Base-by-base conservation (phyloP, 2,888 invertebrate species). In the Amblyjoppa proteus region DNA sequence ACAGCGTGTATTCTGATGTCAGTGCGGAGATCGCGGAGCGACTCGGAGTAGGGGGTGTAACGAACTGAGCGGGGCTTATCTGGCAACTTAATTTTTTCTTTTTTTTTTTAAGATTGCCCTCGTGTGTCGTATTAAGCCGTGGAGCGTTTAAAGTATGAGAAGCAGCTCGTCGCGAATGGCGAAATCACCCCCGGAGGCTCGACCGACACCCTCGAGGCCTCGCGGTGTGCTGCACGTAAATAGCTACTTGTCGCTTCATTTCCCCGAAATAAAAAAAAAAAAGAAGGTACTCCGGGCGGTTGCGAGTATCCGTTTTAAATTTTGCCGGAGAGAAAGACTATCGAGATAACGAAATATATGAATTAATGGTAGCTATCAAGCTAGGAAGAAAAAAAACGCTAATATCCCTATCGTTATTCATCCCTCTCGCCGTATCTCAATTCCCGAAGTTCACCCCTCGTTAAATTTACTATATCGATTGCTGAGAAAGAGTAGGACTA, bases 241-340 rank as follows among this genome's bases (percentile, higher is more conserved):
- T 94, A 93, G 93, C 93, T 94, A 94, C 93, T 94, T 94, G 92
- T 93, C 93, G 93, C 93, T 92, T 93, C 92, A 90, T 94, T 94
- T 49, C 45, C 51, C 45, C 31, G 41, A 49, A 34, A 25, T 74
- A 28, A 61, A 81, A 81, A 80, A 80, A 80, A 79, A 34, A 73
- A 73, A 45, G 20, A 56, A 34, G 34, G 25, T 2, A 64, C 61
- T 11, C 61, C 34, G 16, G 34, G 61, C 61, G 16, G 16, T 34
- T 34, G n/a, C 53, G 53, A 38, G 76, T 28, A 68, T 76, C 76
- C 66, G 41, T 64, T 61, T 64, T n/a, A 66, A 76, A 75, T 84
- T 76, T 82, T 68, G 73, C 77, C 11, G 53, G 20, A 58, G 68
- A 75, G 75, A 78, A 68, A 75, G 38, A 68, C 84, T 73, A 80